These are phyloP conservation scores for Macrostomum lignano DNA, from an alignment of 1,140 invertebrate species.

Conservation along the genomic window DNA sequence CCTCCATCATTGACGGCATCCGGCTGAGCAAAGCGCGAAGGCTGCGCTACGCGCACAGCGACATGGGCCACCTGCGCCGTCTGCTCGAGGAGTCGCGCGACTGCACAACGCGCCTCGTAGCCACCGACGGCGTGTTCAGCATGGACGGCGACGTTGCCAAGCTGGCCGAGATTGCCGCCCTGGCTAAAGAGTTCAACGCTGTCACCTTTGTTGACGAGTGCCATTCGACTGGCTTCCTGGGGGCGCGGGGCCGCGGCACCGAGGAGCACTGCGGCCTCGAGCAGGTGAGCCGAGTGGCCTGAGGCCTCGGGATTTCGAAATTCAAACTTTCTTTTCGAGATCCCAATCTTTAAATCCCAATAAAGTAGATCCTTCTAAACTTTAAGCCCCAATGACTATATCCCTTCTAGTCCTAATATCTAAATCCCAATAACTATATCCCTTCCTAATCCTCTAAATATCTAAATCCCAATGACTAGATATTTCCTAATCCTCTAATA, in stretches of 20 bases:
- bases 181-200: constrained; percentile 52
- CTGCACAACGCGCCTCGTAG: constrained; percentile 45
- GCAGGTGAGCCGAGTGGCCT: no score
- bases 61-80: constrained; percentile 51
- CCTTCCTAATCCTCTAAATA: no score
- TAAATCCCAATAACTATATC: no score
- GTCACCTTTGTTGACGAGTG: constrained; percentile 63
- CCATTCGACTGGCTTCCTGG: constrained; percentile 71
- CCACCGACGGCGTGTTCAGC: constrained; percentile 74
- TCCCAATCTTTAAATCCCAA: no score
- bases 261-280: no score
- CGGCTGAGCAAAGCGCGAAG: constrained; percentile 60
- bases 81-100: constrained; percentile 37
- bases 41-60: constrained; percentile 49
- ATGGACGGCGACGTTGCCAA: constrained; percentile 75
- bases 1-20: constrained; percentile 75
- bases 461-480: no score
- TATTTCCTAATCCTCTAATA: no score
- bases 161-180: constrained; percentile 38
- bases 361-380: no score
- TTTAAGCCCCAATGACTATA: no score
- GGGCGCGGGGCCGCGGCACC: constrained; percentile 47
- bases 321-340: no score
- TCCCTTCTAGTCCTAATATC: no score
- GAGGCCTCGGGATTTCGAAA: no score